These are phyloP conservation scores for Dermolepida albohirtum DNA, from an alignment of 2,888 invertebrate species.

Conservation along the genomic window DNA sequence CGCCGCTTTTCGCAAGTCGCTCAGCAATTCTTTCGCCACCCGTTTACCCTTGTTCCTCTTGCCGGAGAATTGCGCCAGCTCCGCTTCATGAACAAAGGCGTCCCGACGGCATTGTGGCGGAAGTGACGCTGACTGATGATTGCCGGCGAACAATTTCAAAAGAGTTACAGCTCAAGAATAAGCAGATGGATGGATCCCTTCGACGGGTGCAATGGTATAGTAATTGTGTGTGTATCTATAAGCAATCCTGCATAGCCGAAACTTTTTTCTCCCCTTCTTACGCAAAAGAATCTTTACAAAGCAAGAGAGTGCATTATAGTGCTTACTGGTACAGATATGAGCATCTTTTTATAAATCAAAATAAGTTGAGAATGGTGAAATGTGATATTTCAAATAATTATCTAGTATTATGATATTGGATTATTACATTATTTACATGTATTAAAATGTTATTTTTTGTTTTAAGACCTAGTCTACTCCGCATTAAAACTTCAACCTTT, in stretches of 20 bases:
- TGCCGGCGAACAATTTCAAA: conserved; percentile 60
- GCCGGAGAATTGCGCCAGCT: conserved; percentile 42
- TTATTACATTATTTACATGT: too few relatives aligned
- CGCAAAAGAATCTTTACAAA: conserved; percentile 25
- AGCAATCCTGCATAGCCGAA: conserved; percentile 29
- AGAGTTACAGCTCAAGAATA: conserved; percentile 62
- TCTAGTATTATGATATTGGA: too few relatives aligned
- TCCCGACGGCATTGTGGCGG: conserved; percentile 62
- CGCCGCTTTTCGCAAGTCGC: not conserved
- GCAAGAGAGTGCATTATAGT: too few relatives aligned
- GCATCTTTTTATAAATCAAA: too few relatives aligned
- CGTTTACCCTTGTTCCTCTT: not conserved
- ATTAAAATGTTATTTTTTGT: too few relatives aligned
- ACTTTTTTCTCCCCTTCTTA: conserved; percentile 5
- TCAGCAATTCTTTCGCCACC: conserved; percentile 47
- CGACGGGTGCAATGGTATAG: conserved; percentile 21
- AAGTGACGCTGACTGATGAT: conserved; percentile 66
- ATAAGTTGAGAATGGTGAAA: too few relatives aligned
- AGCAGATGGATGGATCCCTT: conserved; percentile 62
- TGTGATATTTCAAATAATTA: too few relatives aligned
- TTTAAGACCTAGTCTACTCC: too few relatives aligned
- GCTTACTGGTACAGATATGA: too few relatives aligned
- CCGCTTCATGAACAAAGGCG: conserved; percentile 59
- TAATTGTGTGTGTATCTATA: conserved; percentile 18
- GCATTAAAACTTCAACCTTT: too few relatives aligned